These are phyloP conservation scores for Salminus brasiliensis DNA, from an alignment of 2,113 vertebrate species.

Conservation along the genomic window DNA sequence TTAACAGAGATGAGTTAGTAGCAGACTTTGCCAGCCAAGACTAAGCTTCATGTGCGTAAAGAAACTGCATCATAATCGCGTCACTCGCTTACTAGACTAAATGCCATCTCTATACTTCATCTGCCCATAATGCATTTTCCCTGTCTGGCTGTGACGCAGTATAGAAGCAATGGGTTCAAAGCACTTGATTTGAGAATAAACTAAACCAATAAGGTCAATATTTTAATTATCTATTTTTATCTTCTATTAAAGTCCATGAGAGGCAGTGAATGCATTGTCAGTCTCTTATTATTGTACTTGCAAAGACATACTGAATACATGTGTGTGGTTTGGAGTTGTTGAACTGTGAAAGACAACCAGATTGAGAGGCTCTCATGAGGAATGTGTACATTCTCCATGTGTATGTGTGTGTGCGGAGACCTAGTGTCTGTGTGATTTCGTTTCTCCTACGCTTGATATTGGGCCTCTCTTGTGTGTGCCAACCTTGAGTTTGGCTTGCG, in stretches of 20 bases:
- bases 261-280: not conserved
- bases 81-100: not conserved
- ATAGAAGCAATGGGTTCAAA: not conserved
- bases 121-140: not conserved
- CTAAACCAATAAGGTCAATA: conserved; percentile 13
- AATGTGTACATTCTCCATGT: not conserved
- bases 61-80: not conserved
- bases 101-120: not conserved
- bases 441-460: conserved; percentile 18
- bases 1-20: conserved; percentile 25
- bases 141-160: conserved; percentile 2
- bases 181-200: not conserved
- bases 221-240: conserved; percentile 25
- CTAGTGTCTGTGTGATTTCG: not conserved
- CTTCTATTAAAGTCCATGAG: conserved; percentile 1
- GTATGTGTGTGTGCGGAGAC: not conserved
- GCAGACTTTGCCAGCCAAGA: not conserved
- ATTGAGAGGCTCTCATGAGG: conserved; percentile 3
- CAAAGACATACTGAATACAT: not conserved
- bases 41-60: not conserved
- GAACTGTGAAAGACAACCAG: not conserved
- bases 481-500: conserved; percentile 28
- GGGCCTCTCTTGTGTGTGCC: conserved; percentile 15
- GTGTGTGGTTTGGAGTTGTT: not conserved
- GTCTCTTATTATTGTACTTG: not conserved